Evolutionary conservation across 1,140 invertebrate species (phyloP), one percentile per base, ranked within the genome.

Genomic region (Dreissena polymorpha): DNA sequence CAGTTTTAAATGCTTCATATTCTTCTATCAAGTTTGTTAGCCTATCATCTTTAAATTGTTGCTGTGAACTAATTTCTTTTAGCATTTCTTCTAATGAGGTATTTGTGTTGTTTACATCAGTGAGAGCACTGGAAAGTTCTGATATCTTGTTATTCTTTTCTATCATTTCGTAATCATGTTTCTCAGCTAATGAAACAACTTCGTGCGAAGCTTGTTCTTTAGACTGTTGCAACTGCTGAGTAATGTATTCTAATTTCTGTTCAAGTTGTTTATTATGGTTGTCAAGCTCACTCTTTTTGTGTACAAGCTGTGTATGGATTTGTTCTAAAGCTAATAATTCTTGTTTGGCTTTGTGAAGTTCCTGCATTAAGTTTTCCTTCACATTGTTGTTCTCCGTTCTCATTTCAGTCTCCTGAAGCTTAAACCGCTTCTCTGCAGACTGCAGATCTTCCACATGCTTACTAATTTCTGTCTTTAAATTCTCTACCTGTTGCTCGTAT

Each of bases 51-150:
- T 88, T 90, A 14, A 69, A 64, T 55, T 88, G 86, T 0, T 75
- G 75, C 13, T 75, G 69, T 50, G 87, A 85, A 83, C 87, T 89
- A 6, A 89, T 49, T 67, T 87, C 87, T 86, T 88, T 88, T n/a
- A 90, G 51, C 86, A 89, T 89, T 82, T 91, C 89, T 49, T 90
- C 86, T 67, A 91, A 74, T 13, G 89, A 89, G 14, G 74, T 27
- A 67, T 89, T 86, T 21, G 89, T 87, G 21, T 84, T 85, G 65
- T 89, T 84, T 12, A 90, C 60, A 25, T 86, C 78, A 55, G 25
- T 64, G 10, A 89, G 77, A 51, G 67, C 71, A 21, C 64, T 75
- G 29, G 71, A 25, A 25, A 75, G 71, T 67, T 89, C 84, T 21
- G 77, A 74, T 3, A 91, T 80, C 51, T 79, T 74, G 7, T 51